Percentiles rank a stretch among this genome's conserved stretches.
These are phyloP conservation scores for Argyrosomus regius DNA, from an alignment of 2,797 vertebrate genomes.

Conservation along the genomic window DNA sequence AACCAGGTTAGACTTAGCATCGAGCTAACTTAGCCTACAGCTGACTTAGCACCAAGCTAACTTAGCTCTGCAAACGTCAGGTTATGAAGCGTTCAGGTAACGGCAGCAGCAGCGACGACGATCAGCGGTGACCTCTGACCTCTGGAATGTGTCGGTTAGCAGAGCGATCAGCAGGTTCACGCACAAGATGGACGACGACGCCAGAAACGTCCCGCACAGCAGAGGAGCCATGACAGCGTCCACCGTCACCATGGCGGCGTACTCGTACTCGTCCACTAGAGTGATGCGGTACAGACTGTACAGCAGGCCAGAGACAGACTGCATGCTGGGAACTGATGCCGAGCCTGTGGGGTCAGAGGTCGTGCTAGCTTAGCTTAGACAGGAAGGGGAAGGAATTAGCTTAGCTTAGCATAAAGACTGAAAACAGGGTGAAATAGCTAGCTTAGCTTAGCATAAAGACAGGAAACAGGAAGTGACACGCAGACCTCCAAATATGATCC, in stretches of 20 bases:
- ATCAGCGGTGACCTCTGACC: conserved; percentile 55
- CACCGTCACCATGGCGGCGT: conserved; percentile 71
- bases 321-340: conserved; percentile 77
- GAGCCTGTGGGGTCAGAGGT: conserved; percentile 49
- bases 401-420: too few relatives aligned
- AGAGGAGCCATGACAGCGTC: conserved; percentile 81
- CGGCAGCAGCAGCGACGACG: too few relatives aligned
- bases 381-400: too few relatives aligned
- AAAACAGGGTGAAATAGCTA: too few relatives aligned
- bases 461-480: neutral
- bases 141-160: conserved; percentile 82
- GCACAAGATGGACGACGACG: conserved; percentile 80
- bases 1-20: too few relatives aligned
- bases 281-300: conserved; percentile 84
- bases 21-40: neutral
- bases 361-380: too few relatives aligned
- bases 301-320: conserved; percentile 76
- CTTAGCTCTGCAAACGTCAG: too few relatives aligned
- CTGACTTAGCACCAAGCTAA: neutral
- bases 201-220: conserved; percentile 82
- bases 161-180: conserved; percentile 83
- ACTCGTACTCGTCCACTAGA: conserved; percentile 83
- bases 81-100: too few relatives aligned
- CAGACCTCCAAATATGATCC: conserved; percentile 85
- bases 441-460: too few relatives aligned